Conservation (phyloP, 1,140 invertebrate genomes). For the Drosophila ananassae region DNA sequence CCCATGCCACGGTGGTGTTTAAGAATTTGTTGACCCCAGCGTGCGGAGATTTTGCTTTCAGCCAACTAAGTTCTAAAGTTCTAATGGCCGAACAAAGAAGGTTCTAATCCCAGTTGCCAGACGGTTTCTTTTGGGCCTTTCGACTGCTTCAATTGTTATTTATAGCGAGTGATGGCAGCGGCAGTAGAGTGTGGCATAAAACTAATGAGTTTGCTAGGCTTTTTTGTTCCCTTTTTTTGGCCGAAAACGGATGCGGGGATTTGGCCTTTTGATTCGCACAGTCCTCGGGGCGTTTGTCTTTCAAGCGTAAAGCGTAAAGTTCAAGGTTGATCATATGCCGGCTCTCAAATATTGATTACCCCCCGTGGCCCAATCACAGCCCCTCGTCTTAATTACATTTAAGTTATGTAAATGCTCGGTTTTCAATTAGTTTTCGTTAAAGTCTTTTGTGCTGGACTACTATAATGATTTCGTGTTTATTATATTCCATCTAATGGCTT, state of each 20-base stretch:
- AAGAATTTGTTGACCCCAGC: conserved; percentile 77
- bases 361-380: conserved; percentile 30
- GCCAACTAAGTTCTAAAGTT: conserved; percentile 63
- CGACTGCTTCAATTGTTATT: conserved; percentile 81
- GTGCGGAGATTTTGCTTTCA: conserved; percentile 63
- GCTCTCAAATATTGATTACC: conserved; percentile 73
- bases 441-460: conserved; percentile 43
- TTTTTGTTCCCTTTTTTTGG: conserved; percentile 20
- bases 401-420: conserved; percentile 73
- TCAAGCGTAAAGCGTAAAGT: conserved; percentile 33
- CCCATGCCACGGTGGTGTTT: conserved; percentile 48
- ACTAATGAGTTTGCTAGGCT: conserved; percentile 69
- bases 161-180: conserved; percentile 76
- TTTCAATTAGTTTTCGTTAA: conserved; percentile 74
- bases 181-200: conserved; percentile 61
- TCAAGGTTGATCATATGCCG: conserved; percentile 59
- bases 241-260: conserved; percentile 42
- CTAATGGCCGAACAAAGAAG: conserved; percentile 58
- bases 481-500: conserved; percentile 1
- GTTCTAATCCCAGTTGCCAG: conserved; percentile 61
- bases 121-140: conserved; percentile 45
- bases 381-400: conserved; percentile 64
- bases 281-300: conserved; percentile 26
- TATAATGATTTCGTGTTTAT: conserved; percentile 55
- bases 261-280: conserved; percentile 60